A percentile compares a stretch with the other conserved stretches of the same genome.
phyloP scores from a whole-genome alignment of 2,888 invertebrate genomes.

The Acrobeloides nanus region DNA sequence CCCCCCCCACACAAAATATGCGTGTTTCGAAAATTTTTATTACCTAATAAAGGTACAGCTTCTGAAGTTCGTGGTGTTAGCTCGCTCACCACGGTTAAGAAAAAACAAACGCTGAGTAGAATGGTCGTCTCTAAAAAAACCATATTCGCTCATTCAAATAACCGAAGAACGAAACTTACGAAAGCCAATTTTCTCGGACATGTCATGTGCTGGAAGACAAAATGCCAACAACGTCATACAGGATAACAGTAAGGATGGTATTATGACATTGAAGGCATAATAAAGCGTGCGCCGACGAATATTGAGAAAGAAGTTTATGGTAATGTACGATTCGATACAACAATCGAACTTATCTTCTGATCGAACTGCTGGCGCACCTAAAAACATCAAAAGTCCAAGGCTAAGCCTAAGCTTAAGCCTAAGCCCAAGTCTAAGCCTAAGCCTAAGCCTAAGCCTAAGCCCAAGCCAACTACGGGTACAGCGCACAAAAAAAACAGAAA shows the following conservation, averaged over 20 bases:
- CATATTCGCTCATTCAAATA: background rate
- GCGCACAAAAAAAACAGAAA: too few species aligned
- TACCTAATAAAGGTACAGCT: conserved; percentile 40
- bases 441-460: too few species aligned
- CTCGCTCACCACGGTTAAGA: conserved; percentile 37
- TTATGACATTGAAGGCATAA: conserved; percentile 2
- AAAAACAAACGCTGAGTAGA: background rate
- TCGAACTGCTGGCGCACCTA: too few species aligned
- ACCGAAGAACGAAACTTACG: background rate
- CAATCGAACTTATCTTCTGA: conserved; percentile 39
- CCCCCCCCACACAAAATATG: too few species aligned
- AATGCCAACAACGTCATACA: background rate
- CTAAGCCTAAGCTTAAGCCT: too few species aligned
- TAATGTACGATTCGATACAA: conserved; percentile 73
- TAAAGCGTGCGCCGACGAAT: conserved; percentile 71
- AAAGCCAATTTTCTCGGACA: background rate
- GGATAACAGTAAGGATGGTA: background rate
- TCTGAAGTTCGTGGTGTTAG: conserved; percentile 45
- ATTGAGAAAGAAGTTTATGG: conserved; percentile 88
- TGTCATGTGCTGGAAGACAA: background rate
- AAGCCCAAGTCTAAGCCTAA: too few species aligned
- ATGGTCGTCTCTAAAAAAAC: background rate
- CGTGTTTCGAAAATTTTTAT: too few species aligned
- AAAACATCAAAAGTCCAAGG: too few species aligned
- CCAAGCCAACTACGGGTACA: too few species aligned